phyloP scores from a whole-genome alignment of 2,888 invertebrate species.

The Gasteruption jaculator region DNA sequence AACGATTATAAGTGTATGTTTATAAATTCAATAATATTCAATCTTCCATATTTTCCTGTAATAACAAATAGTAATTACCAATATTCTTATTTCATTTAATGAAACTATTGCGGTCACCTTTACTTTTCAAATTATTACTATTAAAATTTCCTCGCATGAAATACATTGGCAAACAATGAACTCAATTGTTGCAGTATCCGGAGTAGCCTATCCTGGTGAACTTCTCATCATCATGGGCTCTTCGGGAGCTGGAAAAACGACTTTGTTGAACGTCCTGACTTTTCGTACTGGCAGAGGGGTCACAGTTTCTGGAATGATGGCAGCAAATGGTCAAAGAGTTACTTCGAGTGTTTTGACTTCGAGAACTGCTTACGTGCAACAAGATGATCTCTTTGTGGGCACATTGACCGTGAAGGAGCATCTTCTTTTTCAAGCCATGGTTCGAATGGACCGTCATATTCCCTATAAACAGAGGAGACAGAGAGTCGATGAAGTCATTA shows the following conservation, averaged over 20 bases:
- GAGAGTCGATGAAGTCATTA: conserved; percentile 81
- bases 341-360: conserved; percentile 69
- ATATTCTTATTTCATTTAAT: too few species aligned
- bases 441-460: conserved; percentile 78
- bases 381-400: conserved; percentile 89
- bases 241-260: conserved; percentile 93
- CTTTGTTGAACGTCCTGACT: conserved; percentile 83
- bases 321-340: conserved; percentile 74
- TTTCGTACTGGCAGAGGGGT: conserved; percentile 72
- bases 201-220: conserved; percentile 81
- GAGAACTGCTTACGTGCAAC: conserved; percentile 87
- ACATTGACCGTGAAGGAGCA: conserved; percentile 87
- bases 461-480: conserved; percentile 69
- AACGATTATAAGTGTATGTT: too few species aligned
- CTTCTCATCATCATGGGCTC: conserved; percentile 84
- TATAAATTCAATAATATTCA: too few species aligned
- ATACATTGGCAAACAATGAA: not conserved
- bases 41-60: too few species aligned
- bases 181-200: conserved; percentile 62
- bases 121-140: too few species aligned
- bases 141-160: too few species aligned
- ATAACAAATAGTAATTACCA: too few species aligned
- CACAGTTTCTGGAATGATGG: conserved; percentile 58
- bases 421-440: conserved; percentile 78
- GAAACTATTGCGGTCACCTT: too few species aligned